Base-by-base conservation (phyloP, 2,797 vertebrate genomes). In the Eptatretus atami region DNA sequence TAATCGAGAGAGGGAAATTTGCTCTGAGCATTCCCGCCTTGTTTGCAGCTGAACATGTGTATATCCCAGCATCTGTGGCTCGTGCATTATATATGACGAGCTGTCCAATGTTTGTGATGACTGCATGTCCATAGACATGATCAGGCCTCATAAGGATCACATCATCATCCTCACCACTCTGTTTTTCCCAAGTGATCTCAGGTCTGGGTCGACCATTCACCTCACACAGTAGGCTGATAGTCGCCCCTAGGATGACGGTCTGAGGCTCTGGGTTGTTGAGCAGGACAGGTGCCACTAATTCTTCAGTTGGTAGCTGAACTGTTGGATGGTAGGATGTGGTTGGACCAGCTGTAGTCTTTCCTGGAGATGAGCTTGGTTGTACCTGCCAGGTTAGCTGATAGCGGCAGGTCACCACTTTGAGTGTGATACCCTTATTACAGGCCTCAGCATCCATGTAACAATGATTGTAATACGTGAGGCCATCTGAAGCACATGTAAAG, bases 371-470 rank as follows among this genome's bases (percentile, higher is more conserved):
- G 31, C 31, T 44, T 44, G 31, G 31, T 44, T 44, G 31, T 44
- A 44, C 31, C 31, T 44, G 31, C 31, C 31, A 44, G 31, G 31
- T 44, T 44, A 44, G 31, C 31, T 86, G 79, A 65, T 87, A 86
- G 57, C 84, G 82, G 71, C 90, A 98, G 55, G 84, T 72, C 19
- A 87, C 81, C 12, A 84, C 80, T 0, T 75, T 78, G 64, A 98
- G 70, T 10, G 72, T 78, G 64, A 80, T 79, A 6, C 86, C 84
- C 0, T 81, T 78, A 64, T 84, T 74, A 68, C 88, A 98, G 3
- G 88, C 88, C 73, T 98, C 88, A 0, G 83, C 87, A 0, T 95
- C 92, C 88, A 95, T 93, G 76, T 87, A 98, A 78, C 92, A 98
- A 68, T 75, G 83, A 73, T 98, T 98, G 72, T 94, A 98, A 70